Base-by-base conservation (phyloP, 2,888 invertebrate genomes). In the Cheilosia soror region DNA sequence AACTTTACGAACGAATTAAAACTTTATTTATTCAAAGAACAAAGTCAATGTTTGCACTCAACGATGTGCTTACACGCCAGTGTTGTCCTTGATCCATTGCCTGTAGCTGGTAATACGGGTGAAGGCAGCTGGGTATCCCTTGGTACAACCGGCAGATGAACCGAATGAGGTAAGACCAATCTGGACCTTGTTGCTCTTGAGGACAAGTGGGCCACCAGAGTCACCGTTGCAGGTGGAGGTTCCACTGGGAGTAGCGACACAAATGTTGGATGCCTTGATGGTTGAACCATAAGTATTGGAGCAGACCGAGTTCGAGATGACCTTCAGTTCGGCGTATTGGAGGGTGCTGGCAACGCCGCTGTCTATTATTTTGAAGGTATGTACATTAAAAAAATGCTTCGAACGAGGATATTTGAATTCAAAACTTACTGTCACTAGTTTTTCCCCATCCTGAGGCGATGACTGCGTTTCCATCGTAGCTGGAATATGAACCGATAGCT, bases 21-120 rank as follows among this genome's bases (percentile, higher is more conserved):
- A 37, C 2, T 65, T 65, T 51, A 51, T 53, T 66, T 5, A 63
- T 53, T 15, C 4, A 5, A 7, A 7, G 0, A 63, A 44, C 9
- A 15, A 15, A 47, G 20, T 27, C 7, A 66, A 9, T 7, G 11
- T 3, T 11, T 4, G 27, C 27, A 51, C 4, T n/a, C 5, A 11
- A 29, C 5, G n/a, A 15, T n/a, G 7, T 33, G 20, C 57, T 72
- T 75, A 27, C 51, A 90, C 51, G 63, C 87, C 89, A 65, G 88
- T 87, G 44, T 88, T 84, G 0, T 87, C 87, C 66, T 82, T 71
- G 68, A 90, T 90, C 90, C 90, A 90, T 42, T 81, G 82, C 44
- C 89, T 79, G 87, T 89, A 90, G 78, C 73, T 87, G 71, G 89
- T 89, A 7, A 89, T 77, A 29, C 89, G 89, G 42, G 90, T 90